Evolutionary conservation across 1,140 invertebrate species (phyloP), one percentile per base, ranked within the genome.

Genomic region (Aphidius ervi): DNA sequence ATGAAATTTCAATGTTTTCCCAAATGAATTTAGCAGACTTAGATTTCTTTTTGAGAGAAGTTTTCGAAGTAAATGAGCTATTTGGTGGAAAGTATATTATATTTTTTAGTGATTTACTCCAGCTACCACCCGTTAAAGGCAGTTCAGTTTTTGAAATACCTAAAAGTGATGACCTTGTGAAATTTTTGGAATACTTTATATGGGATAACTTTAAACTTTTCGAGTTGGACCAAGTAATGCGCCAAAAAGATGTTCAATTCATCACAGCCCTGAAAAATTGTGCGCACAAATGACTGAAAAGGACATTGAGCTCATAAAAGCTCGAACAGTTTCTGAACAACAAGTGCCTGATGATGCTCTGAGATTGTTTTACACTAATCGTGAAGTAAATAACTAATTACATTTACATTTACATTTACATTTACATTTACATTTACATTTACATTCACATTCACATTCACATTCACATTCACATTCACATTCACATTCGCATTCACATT

Each of bases 171-270:
- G 16, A 65, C 59, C 60, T 23, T 56, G 67, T 41, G 42, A 47
- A 9, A 56, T 47, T 42, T 41, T 55, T 57, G 46, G 69, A 57
- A 31, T 68, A 43, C 67, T 67, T 67, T 42, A 6, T 9, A n/a
- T n/a, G n/a, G n/a, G 20, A 56, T 46, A 56, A 63, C 52, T 69
- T 68, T 57, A 9, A 49, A 9, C 68, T 67, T 49, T 61, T 66
- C 58, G 67, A 67, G 43, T 53, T 67, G 9, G 62, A 48, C 20
- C 65, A 64, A 7, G 67, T 67, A 57, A 67, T 67, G 67, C 58
- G 67, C 40, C 67, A 68, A 43, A 64, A 68, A 56, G 45, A 59
- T 56, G 65, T 65, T 41, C 9, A 48, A 50, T 43, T 41, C 1
- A 67, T 67, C 48, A 9, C 10, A 47, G 54, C 63, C 16, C 42